phyloP scores from a whole-genome alignment of 2,888 invertebrate species.

The Ischnura elegans region DNA sequence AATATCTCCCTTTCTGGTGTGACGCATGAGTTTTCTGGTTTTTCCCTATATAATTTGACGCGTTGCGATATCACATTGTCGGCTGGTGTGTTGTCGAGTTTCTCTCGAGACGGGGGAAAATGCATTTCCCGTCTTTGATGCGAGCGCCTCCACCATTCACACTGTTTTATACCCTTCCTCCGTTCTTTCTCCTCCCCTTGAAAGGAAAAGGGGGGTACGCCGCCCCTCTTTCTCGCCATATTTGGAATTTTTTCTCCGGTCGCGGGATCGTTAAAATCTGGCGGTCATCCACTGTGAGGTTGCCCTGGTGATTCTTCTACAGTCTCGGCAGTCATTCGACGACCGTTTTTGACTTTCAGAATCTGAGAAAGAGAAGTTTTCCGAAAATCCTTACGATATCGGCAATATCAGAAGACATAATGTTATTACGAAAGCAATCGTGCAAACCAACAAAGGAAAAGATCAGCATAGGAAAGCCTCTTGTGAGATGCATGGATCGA shows the following conservation, averaged over 20 bases:
- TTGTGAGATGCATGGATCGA: no score
- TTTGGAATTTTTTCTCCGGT: slow-evolving; percentile 16
- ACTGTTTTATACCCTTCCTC: neutral
- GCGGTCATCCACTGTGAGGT: no score
- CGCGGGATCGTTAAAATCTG: slow-evolving; percentile 1
- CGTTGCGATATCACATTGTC: neutral
- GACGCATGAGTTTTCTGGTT: no score
- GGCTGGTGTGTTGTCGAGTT: neutral
- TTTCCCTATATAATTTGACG: neutral
- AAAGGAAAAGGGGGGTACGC: no score
- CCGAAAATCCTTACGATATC: no score
- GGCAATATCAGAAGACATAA: no score
- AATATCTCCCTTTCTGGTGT: no score
- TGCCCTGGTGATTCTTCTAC: neutral
- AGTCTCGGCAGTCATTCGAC: neutral
- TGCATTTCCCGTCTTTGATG: slow-evolving; percentile 1
- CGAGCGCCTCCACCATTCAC: neutral
- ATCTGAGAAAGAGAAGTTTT: no score
- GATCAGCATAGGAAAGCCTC: no score
- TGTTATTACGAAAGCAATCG: no score
- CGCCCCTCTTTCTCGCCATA: slow-evolving; percentile 7
- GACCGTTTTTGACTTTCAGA: no score
- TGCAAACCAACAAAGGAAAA: no score
- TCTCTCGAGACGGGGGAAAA: neutral
- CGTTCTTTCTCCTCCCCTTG: neutral